Evolutionary conservation across 92 coral and sea anemone species (phyloP), one percentile per base, ranked within the genome.

Genomic region (Chrysogorgia sp.): DNA sequence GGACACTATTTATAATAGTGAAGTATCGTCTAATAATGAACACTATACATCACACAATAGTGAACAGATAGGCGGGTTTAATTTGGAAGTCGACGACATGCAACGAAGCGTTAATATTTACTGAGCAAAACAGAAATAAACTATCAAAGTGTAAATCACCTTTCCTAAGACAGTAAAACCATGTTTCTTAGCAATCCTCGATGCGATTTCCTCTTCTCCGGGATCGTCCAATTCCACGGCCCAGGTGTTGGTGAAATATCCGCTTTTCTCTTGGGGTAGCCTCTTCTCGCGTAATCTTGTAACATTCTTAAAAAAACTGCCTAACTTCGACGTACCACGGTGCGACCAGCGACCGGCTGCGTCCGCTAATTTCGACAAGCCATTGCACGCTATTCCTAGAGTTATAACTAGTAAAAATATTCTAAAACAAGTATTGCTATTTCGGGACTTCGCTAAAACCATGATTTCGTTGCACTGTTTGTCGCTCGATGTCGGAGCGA

Each of bases 161-260:
- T 87, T 85, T n/a, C 94, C 98, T 78, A 94, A 66, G 14, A 94
- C 68, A 24, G 92, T 71, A 76, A 94, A 94, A 2, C 98, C 98
- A 58, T 94, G 97, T 71, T 80, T 89, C 75, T 89, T 77, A 2
- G 98, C 89, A 34, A 94, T 94, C 20, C 87, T 85, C 8, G 86
- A 72, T 23, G 91, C 88, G 32, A 80, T 87, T 71, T 83, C 57
- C 40, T 90, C 92, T 47, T 91, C 96, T n/a, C 87, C 92, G 3
- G 92, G 93, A 0, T 85, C 84, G 57, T 94, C 87, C 57, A 94
- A 63, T 58, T 94, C 98, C 63, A 94, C 98, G 5, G 98, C 98
- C 98, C 98, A 94, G 43, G 98, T 94, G 75, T 94, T 94, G 7
- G 97, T 94, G 74, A 92, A 94, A 80, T 86, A 94, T 0, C 98